Base-by-base conservation (phyloP, 2,797 vertebrate genomes). In the Poecile montanus region DNA sequence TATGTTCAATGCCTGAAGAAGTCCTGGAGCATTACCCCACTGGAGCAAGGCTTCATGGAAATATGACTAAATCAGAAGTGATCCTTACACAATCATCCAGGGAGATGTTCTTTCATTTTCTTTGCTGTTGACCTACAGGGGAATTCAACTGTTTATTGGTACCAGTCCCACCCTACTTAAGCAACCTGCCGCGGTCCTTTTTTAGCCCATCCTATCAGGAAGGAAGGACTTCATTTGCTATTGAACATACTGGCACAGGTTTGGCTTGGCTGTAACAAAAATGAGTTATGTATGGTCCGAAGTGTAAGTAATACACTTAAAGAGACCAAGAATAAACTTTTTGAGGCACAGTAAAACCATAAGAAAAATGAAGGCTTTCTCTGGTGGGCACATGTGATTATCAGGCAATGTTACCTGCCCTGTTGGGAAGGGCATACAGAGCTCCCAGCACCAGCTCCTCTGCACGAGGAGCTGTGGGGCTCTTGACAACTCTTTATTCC, bases 1-100 rank as follows among this genome's bases (percentile, higher is more conserved):
- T 94, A 18, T 77, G 89, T 88, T 96, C 94, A 86, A 34, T 68
- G 94, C 73, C 83, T 68, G 87, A 85, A 93, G 89, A 91, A 90
- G 94, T 94, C 91, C 75, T 85, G 70, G 22, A 91, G 71, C 80
- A 57, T 91, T 92, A 86, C 85, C 86, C 60, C 62, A 70, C 77
- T 58, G 72, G 84, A 91, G 60, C 80, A 70, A 82, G 61, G 50
- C 78, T 93, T 91, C 89, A 72, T 71, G 80, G 87, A 96, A 87
- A 85, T 89, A 89, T 42, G 57, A 71, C 88, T 94, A 89, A 90
- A 96, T 82, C 88, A 74, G 63, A 71, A 67, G 71, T 79, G 91
- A 91, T 90, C 61, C 75, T 93, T 93, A 81, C 74, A 71, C 74
- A 94, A 34, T 74, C 71, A 63, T 12, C 27, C 38, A 50, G 45